Evolutionary conservation across 2,797 vertebrate genomes (phyloP).

Genomic region (Karalla daura): DNA sequence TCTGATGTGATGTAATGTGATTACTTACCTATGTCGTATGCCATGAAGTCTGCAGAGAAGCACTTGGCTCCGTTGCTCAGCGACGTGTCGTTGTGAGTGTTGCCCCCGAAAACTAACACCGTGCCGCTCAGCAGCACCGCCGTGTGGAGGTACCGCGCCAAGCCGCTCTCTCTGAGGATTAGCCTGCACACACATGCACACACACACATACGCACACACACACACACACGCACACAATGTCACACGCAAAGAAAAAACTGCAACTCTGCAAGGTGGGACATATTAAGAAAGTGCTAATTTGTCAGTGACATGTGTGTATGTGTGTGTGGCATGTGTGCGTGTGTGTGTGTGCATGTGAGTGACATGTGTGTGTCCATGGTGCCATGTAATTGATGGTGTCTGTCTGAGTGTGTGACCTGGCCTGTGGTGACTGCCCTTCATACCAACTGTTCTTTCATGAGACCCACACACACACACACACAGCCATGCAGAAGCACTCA

Average conservation of each 20-base stretch:
- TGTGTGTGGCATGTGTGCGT: conserved; percentile 17
- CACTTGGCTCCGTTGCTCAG: conserved; percentile 96
- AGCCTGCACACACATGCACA: conserved; percentile 87
- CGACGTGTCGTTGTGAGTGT: conserved; percentile 97
- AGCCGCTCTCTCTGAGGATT: conserved; percentile 92
- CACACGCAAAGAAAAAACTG: conserved; percentile 39
- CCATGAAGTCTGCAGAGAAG: conserved; percentile 93
- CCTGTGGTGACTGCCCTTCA: conserved; percentile 62
- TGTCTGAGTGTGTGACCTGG: conserved; percentile 50
- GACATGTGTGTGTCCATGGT: conserved; percentile 20
- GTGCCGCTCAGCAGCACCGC: conserved; percentile 91
- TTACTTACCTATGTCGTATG: conserved; percentile 91
- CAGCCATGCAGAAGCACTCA: neutral
- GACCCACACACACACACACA: neutral
- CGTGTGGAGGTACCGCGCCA: conserved; percentile 93
- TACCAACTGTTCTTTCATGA: conserved; percentile 68
- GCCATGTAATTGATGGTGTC: conserved; percentile 53
- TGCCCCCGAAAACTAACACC: conserved; percentile 94
- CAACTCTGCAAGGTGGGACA: neutral
- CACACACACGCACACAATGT: conserved; percentile 40
- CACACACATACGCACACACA: conserved; percentile 62
- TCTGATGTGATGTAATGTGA: neutral
- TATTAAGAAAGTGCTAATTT: conserved; percentile 24
- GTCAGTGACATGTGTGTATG: conserved; percentile 4
- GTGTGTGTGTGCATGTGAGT: conserved; percentile 5